Evolutionary conservation across 2,888 invertebrate species (phyloP).

Genomic region (Brenthis ino): DNA sequence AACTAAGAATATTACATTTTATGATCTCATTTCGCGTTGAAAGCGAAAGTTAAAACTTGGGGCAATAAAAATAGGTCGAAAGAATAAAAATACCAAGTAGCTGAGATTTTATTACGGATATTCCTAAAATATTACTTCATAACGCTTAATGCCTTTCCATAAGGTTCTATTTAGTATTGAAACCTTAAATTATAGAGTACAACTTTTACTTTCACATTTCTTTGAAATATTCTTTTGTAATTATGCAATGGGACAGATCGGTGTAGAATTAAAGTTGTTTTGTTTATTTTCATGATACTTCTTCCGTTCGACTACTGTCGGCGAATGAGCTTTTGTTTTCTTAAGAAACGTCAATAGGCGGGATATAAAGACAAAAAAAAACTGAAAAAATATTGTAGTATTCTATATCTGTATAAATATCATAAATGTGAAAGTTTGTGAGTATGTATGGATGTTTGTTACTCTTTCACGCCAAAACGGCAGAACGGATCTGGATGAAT

Average conservation of each 20-base stretch:
- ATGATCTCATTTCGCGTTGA: conserved; percentile 37
- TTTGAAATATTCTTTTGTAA: conserved; percentile 46
- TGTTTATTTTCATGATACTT: conserved; percentile 27
- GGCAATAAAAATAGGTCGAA: conserved; percentile 52
- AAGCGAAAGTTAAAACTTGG: conserved; percentile 45
- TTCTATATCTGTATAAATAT: too few relatives aligned
- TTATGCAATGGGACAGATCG: conserved; percentile 45
- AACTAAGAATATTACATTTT: background rate
- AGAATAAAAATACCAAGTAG: conserved; percentile 57
- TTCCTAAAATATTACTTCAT: conserved; percentile 12
- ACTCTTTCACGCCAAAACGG: too few relatives aligned
- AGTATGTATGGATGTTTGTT: too few relatives aligned
- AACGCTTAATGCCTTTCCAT: background rate
- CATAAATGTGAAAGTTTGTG: too few relatives aligned
- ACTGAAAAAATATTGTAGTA: background rate
- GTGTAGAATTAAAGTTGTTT: conserved; percentile 34
- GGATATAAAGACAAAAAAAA: background rate
- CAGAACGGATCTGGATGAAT: too few relatives aligned
- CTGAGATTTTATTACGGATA: conserved; percentile 51
- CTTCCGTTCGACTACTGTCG: conserved; percentile 32
- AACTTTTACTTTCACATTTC: conserved; percentile 66
- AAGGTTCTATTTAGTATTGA: conserved; percentile 2
- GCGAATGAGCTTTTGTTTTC: conserved; percentile 1
- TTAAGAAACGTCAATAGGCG: too few relatives aligned
- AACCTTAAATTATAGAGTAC: background rate